These are phyloP conservation scores for Morone saxatilis DNA, from an alignment of 2,113 vertebrate genomes.

Conservation along the genomic window DNA sequence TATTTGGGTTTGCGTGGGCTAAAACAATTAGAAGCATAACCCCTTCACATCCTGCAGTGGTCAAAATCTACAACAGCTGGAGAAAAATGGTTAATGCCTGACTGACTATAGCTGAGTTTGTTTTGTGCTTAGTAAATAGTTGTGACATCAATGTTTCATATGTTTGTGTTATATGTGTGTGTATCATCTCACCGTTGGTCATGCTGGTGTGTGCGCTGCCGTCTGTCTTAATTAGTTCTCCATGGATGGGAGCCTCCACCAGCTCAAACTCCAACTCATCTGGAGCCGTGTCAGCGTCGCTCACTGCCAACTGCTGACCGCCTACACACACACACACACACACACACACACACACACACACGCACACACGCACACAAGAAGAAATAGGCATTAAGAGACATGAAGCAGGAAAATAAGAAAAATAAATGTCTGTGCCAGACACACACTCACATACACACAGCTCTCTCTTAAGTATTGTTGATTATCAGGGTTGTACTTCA, in stretches of 20 bases:
- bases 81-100: neutral
- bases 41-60: neutral
- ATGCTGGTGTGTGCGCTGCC: slow-evolving; percentile 78
- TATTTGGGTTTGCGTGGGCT: no score
- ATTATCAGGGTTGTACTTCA: neutral
- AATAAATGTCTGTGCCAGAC: neutral
- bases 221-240: slow-evolving; percentile 84
- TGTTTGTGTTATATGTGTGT: slow-evolving; percentile 1
- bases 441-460: slow-evolving; percentile 3
- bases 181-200: slow-evolving; percentile 84
- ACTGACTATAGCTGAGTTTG: neutral
- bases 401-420: slow-evolving; percentile 39
- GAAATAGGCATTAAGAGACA: neutral
- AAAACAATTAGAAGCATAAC: neutral
- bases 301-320: slow-evolving; percentile 88
- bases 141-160: neutral
- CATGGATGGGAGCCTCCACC: slow-evolving; percentile 88
- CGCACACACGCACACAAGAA: slow-evolving; percentile 4
- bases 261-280: slow-evolving; percentile 94
- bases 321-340: slow-evolving; percentile 66
- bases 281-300: slow-evolving; percentile 85
- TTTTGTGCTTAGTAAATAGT: neutral
- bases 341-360: slow-evolving; percentile 28
- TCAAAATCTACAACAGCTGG: neutral
- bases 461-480: neutral